Evolutionary conservation across 2,888 invertebrate genomes (phyloP), one percentile per base, ranked within the genome.

Genomic region (Ecliptopera silaceata): DNA sequence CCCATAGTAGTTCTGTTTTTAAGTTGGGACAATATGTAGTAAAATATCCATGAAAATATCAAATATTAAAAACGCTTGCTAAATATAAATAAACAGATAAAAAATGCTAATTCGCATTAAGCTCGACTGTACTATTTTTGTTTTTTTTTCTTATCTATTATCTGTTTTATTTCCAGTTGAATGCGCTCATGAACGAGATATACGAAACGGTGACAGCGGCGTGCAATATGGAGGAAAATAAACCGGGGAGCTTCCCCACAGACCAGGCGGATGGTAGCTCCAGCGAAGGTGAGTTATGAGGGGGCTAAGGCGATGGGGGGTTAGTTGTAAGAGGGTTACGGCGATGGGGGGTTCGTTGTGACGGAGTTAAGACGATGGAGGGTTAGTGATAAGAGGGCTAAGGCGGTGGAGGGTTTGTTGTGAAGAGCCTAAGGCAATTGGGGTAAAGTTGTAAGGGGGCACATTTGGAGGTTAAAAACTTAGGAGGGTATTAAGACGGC

Each of bases 121-220:
- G 22, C 22, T 22, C 2, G n/a, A n/a, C n/a, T n/a, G n/a, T n/a
- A n/a, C 22, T 22, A 22, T 5, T 22, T 2, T 22, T 22, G 6
- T 22, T 22, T 5, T 22, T n/a, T 6, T 22, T 22, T 22, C 4
- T 22, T 2, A 22, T 6, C 1, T 6, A 4, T 22, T 34, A 18
- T 15, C n/a, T 43, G 8, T 45, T 45, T 13, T 56, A 60, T 53
- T 83, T 84, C 0, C 84, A 92, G 91, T 70, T 91, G 50, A 91
- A 86, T 69, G 87, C 87, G 59, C 82, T 92, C 4, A 91, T 92
- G 91, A 87, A 86, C 81, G 91, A 91, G 71, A 89, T 92, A 22
- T 90, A 90, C 84, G 91, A 90, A 68, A 91, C 91, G 0, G 91
- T 91, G 52, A 84, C 90, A 2, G 90, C 86, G 11, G 90, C 86